A percentile compares a stretch with the other conserved stretches of the same genome.
Conservation (phyloP, 2,113 vertebrate species). For the Sylvietta virens region DNA sequence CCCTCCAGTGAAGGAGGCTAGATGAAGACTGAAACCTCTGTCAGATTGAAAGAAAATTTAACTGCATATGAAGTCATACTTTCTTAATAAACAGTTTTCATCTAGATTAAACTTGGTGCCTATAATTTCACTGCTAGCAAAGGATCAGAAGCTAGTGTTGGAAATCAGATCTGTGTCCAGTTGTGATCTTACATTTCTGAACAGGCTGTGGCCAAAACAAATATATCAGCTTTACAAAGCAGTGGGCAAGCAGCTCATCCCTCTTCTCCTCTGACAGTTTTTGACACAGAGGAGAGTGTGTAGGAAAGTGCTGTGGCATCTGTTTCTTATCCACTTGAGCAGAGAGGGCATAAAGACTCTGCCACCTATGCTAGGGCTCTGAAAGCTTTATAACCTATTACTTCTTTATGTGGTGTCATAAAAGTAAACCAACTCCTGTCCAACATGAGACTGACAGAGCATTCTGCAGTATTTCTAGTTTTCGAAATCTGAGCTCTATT, state of each 20-base stretch:
- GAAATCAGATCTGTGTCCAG: background rate
- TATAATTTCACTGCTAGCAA: background rate
- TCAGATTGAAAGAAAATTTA: background rate
- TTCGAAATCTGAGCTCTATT: background rate
- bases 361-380: background rate
- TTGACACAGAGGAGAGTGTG: background rate
- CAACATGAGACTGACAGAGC: background rate
- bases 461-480: background rate
- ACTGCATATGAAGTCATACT: background rate
- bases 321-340: conserved; percentile 29
- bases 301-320: background rate
- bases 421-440: conserved; percentile 25
- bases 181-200: background rate
- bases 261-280: background rate
- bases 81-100: background rate
- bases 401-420: conserved; percentile 32
- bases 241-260: background rate
- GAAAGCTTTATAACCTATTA: conserved; percentile 51
- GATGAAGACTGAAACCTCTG: background rate
- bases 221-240: background rate
- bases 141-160: background rate
- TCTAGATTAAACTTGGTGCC: background rate
- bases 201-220: background rate
- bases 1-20: background rate
- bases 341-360: background rate